phyloP scores from a whole-genome alignment of 2,797 vertebrate species.

The Saxicola maurus region DNA sequence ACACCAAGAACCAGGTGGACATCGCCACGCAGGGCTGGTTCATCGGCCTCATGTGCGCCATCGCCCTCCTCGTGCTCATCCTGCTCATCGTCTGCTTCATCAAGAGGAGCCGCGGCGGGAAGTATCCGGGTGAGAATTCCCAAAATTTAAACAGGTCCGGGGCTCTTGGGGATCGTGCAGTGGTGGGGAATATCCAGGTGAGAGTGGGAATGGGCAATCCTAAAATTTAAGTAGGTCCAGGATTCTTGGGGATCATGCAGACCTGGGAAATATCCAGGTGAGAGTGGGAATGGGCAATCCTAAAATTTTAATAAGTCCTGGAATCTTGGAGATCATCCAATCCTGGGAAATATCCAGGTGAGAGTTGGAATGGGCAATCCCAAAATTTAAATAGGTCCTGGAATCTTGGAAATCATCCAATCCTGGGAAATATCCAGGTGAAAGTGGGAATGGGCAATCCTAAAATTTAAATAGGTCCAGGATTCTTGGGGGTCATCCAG shows the following conservation, averaged over 20 bases:
- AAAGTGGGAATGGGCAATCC: too few relatives aligned
- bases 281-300: not conserved
- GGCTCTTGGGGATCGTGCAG: accelerated
- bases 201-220: too few relatives aligned
- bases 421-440: not conserved
- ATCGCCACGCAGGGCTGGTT: slow-evolving; percentile 98
- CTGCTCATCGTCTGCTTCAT: slow-evolving; percentile 98
- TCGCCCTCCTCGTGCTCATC: slow-evolving; percentile 94
- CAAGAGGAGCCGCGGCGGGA: slow-evolving; percentile 95
- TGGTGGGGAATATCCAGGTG: not conserved
- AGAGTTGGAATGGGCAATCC: accelerated
- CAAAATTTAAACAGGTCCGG: accelerated
- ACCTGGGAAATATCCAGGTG: not conserved
- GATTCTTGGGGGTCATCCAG: accelerated
- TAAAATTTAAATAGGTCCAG: accelerated
- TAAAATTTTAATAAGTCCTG: too few relatives aligned
- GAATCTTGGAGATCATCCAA: too few relatives aligned
- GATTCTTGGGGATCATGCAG: accelerated
- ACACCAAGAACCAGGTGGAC: slow-evolving; percentile 92
- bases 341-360: too few relatives aligned
- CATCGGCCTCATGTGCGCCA: slow-evolving; percentile 97
- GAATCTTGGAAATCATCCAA: too few relatives aligned
- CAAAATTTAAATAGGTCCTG: accelerated
- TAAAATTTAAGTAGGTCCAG: accelerated
- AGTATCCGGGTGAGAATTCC: slow-evolving; percentile 86